Base-by-base conservation (phyloP, 2,888 invertebrate species). In the Eurytoma adleriae region DNA sequence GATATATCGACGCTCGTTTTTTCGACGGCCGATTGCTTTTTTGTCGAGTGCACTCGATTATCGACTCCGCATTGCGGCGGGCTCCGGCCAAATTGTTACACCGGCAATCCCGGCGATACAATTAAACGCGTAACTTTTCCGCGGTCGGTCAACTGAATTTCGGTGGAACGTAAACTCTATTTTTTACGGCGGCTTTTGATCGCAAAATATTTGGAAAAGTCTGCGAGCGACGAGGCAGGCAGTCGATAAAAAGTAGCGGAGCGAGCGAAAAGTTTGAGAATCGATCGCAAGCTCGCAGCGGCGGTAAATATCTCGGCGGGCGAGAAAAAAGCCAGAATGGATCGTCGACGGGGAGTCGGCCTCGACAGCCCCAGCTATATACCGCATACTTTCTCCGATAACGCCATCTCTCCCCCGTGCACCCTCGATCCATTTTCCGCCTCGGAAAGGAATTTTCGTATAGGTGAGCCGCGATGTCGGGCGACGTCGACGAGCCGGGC, bases 311-410 rank as follows among this genome's bases (percentile, higher is more conserved):
- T 24, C 24, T 1, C 40, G 7, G 40, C 10, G 40, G 40, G 40
- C 40, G 40, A 40, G 40, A 40, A 4, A 64, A 14, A 64, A 2
- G 20, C 16, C 72, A 52, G 24, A 16, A n/a, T 40, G 56, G 27
- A 30, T 69, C 24, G 54, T 10, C 54, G 24, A 13, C 16, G 30
- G 54, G 20, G 59, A 59, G 56, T 1, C 12, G 20, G 59, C 40
- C 18, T 57, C 59, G 40, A 40, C 48, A 40, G 40, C 57, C 10
- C 40, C 10, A 40, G 40, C 40, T 40, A 40, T 10, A 7, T 40
- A 40, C 1, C 24, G 24, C 10, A 70, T 14, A 48, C 59, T 70
- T 70, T 70, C 59, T 70, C 57, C 48, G 20, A 70, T 70, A 59
- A 57, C 24, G 14, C 13, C 24, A 20, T 16, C 48, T 48, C 57